Conservation (phyloP, 2,888 invertebrate genomes). For the Agonopterix subpropinquella region DNA sequence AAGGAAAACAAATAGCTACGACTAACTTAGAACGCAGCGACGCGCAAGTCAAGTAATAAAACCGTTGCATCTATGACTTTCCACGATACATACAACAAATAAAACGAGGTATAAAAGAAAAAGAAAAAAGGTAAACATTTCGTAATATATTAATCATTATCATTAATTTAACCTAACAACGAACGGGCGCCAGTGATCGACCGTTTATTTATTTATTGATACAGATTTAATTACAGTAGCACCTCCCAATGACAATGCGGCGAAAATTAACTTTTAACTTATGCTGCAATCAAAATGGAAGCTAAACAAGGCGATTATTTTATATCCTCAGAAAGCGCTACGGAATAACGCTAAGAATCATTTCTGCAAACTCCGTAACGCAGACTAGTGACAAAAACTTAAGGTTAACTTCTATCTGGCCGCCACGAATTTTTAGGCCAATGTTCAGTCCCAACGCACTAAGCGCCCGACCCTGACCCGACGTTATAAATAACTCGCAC, state of each 20-base stretch:
- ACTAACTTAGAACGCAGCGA: constrained; percentile 37
- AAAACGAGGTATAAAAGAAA: constrained; percentile 61
- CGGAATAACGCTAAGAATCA: too few relatives aligned
- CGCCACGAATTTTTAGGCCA: neutral
- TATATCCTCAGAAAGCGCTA: too few relatives aligned
- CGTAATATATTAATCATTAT: constrained; percentile 56
- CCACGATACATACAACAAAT: constrained; percentile 45
- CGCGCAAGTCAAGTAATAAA: constrained; percentile 39
- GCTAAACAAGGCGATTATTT: neutral
- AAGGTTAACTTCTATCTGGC: too few relatives aligned
- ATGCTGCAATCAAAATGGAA: constrained; percentile 16
- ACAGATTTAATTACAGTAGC: neutral
- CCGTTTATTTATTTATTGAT: constrained; percentile 3
- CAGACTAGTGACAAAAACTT: too few relatives aligned
- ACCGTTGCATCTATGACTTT: constrained; percentile 41
- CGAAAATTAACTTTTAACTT: neutral
- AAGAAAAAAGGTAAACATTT: constrained; percentile 50
- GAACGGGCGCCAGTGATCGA: constrained; percentile 31
- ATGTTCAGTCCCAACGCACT: constrained; percentile 18
- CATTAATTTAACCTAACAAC: constrained; percentile 39
- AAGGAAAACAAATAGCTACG: constrained; percentile 61
- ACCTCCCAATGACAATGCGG: neutral
- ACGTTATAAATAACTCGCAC: constrained; percentile 20
- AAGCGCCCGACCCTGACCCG: constrained; percentile 28
- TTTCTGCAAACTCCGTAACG: too few relatives aligned